Evolutionary conservation across 2,888 invertebrate species (phyloP).

Genomic region (Helicoverpa assulta): DNA sequence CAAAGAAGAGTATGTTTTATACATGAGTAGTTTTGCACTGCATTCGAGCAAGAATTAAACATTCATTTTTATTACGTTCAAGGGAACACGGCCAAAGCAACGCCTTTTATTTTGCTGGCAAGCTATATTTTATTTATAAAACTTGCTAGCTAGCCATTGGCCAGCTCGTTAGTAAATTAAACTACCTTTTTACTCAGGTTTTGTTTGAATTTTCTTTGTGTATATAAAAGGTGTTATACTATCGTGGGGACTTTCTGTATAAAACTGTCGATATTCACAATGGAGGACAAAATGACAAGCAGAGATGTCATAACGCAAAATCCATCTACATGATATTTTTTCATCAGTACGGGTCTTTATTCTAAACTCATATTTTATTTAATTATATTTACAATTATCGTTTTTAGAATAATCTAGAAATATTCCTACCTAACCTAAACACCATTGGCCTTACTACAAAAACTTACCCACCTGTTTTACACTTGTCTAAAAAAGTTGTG

Average conservation of each 20-base stretch:
- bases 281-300: too few species aligned
- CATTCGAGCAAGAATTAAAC: slow-evolving; percentile 70
- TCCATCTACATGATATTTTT: too few species aligned
- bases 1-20: slow-evolving; percentile 22
- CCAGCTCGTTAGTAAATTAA: slow-evolving; percentile 51
- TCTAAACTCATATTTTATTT: too few species aligned
- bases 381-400: too few species aligned
- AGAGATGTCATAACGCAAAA: too few species aligned
- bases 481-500: too few species aligned
- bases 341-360: too few species aligned
- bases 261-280: too few species aligned
- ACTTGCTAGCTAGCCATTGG: slow-evolving; percentile 47
- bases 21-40: slow-evolving; percentile 52
- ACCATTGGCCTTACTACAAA: background rate
- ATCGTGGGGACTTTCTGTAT: background rate
- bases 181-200: slow-evolving; percentile 17
- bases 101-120: slow-evolving; percentile 62
- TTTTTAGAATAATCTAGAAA: background rate
- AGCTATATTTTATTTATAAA: slow-evolving; percentile 61
- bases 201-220: slow-evolving; percentile 22
- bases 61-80: slow-evolving; percentile 71
- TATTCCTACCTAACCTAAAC: background rate
- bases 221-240: slow-evolving; percentile 8
- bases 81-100: slow-evolving; percentile 60
- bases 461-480: too few species aligned